Percentiles rank a stretch among this genome's conserved stretches.
These are phyloP conservation scores for Odiellus spinosus DNA, from an alignment of 2,888 invertebrate species.

Conservation along the genomic window DNA sequence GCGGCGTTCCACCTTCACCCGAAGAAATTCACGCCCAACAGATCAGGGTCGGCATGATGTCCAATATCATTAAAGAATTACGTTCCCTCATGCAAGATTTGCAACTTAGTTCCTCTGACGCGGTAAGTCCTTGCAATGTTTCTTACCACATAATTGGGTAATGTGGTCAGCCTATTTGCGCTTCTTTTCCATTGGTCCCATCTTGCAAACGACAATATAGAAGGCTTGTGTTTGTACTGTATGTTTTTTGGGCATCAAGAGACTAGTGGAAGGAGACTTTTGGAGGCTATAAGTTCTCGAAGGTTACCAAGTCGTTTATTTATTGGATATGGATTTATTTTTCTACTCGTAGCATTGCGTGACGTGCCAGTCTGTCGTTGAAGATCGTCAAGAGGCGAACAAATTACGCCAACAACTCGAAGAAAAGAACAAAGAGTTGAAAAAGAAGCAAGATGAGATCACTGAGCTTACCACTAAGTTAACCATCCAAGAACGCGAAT, in stretches of 20 bases:
- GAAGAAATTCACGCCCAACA: slow-evolving; percentile 19
- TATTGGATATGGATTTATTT: no score
- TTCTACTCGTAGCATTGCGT: slow-evolving; percentile 16
- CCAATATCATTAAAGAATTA: slow-evolving; percentile 24
- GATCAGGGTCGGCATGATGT: slow-evolving; percentile 20
- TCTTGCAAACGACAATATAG: neutral
- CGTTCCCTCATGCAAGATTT: slow-evolving; percentile 24
- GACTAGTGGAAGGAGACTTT: no score
- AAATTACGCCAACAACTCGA: slow-evolving; percentile 55
- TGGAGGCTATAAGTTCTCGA: no score
- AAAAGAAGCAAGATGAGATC: slow-evolving; percentile 58
- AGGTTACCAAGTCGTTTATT: no score
- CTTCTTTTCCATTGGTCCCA: neutral
- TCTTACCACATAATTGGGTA: neutral
- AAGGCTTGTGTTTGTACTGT: no score
- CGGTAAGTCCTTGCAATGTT: slow-evolving; percentile 9
- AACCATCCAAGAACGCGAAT: slow-evolving; percentile 50
- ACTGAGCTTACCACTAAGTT: slow-evolving; percentile 59
- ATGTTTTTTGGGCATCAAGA: no score
- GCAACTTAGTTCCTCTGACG: slow-evolving; percentile 17
- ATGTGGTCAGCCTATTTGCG: neutral
- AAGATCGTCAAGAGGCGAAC: slow-evolving; percentile 32
- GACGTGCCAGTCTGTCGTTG: slow-evolving; percentile 19
- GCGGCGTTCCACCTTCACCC: slow-evolving; percentile 19
- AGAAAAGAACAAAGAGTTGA: slow-evolving; percentile 61